Evolutionary conservation across 2,113 vertebrate species (phyloP), one percentile per base, ranked within the genome.

Genomic region (Alaudala cheleensis): DNA sequence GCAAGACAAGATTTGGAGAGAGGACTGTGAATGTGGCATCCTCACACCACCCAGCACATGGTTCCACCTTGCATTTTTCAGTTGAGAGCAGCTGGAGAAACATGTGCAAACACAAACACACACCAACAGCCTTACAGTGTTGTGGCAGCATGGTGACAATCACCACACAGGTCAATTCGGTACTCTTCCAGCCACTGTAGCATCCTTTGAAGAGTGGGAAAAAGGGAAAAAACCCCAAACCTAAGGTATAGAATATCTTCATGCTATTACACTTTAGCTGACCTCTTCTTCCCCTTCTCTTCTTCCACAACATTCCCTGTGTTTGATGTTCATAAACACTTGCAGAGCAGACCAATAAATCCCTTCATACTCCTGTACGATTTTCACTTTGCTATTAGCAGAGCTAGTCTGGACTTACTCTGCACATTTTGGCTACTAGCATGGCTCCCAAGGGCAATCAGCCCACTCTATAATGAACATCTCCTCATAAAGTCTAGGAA

Each of bases 351-450:
- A 77, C 13, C 20, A 66, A 77, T 11, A 83, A 79, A 77, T 37
- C 6, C 10, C 21, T 67, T 54, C 14, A 29, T 24, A 24, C 22
- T 42, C 21, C 9, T 34, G 9, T 31, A 58, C 14, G 15, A 72
- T 62, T 79, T 83, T 84, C 20, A 5, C 19, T 81, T 56, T 65
- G 23, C 9, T 65, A 14, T 37, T 24, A 82, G 34, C 51, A 84
- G 26, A 34, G 23, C 53, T 76, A 5, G 66, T 69, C 51, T 60
- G 19, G 24, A 60, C 28, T 69, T 42, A 37, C 8, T 44, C 23
- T 28, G 24, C 8, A 65, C 0, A 0, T 22, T 57, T 0, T 7
- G 3, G n/a, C 29, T 71, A 54, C 33, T 28, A 39, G 26, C 57
- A 47, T 22, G 4, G 0, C 49, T 74, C 37, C 51, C 1, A 2